These are phyloP conservation scores for Heliconius nattereri DNA, from an alignment of 1,140 invertebrate species.

Conservation along the genomic window DNA sequence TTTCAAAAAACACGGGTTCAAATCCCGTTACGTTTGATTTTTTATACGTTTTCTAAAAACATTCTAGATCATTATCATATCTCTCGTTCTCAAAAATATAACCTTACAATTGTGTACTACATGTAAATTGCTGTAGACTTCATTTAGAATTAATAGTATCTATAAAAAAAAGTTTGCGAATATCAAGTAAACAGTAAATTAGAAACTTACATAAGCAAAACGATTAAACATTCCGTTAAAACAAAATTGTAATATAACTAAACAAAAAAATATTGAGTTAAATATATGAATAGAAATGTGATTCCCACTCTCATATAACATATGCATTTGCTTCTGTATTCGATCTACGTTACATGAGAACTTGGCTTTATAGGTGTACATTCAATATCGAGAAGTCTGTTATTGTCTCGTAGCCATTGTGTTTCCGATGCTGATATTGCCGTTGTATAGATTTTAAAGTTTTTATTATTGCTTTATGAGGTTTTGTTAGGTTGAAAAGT, in stretches of 20 bases:
- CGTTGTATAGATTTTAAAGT: background rate
- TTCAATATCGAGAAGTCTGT: background rate
- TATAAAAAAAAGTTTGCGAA: too few relatives aligned
- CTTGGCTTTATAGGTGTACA: background rate
- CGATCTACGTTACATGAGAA: background rate
- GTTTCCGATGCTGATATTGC: conserved; percentile 10
- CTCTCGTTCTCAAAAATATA: too few relatives aligned
- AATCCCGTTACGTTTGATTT: too few relatives aligned
- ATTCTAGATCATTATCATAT: too few relatives aligned
- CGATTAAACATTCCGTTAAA: too few relatives aligned
- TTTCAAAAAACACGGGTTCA: too few relatives aligned
- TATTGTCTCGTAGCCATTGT: background rate
- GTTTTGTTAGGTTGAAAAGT: background rate
- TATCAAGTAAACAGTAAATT: too few relatives aligned
- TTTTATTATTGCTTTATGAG: background rate
- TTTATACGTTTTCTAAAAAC: too few relatives aligned
- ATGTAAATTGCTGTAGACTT: too few relatives aligned
- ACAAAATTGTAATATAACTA: background rate
- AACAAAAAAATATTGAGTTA: background rate
- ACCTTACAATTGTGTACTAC: too few relatives aligned
- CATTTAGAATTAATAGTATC: too few relatives aligned
- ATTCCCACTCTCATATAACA: background rate
- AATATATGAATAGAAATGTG: background rate
- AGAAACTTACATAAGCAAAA: too few relatives aligned
- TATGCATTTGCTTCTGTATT: background rate